A percentile compares a stretch with the other conserved stretches of the same genome.
Conservation (phyloP, 1,140 invertebrate genomes). For the Aphelinus certus region DNA sequence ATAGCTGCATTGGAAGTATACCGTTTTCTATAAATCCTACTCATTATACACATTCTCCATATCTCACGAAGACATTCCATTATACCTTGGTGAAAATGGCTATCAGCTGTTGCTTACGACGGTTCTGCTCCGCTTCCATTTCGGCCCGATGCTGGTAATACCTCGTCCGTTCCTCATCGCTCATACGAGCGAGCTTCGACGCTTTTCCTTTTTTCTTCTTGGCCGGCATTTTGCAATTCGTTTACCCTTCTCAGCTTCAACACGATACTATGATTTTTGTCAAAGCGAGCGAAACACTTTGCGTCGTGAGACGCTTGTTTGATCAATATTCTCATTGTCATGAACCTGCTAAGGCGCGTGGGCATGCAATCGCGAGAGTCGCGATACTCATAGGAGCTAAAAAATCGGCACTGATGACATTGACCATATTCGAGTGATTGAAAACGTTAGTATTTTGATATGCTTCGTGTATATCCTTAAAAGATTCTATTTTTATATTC, state of each 20-base stretch:
- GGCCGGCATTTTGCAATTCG: conserved; percentile 58
- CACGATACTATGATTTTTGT: no score
- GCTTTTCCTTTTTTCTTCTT: conserved; percentile 77
- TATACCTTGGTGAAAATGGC: conserved; percentile 80
- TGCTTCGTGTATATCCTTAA: no score
- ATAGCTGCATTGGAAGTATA: no score
- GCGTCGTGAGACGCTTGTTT: conserved; percentile 14
- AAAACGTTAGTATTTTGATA: no score
- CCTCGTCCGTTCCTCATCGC: conserved; percentile 78
- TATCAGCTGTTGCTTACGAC: conserved; percentile 80
- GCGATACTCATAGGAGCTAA: no score
- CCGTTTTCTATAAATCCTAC: no score
- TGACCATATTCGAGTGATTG: no score
- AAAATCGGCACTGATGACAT: no score
- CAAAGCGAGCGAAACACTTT: conserved; percentile 15
- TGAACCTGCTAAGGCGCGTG: conserved; percentile 15
- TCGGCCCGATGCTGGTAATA: conserved; percentile 83
- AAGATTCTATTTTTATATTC: no score
- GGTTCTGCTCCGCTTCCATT: conserved; percentile 78
- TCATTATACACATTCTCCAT: no score
- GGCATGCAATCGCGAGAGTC: no score
- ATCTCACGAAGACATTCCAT: background rate
- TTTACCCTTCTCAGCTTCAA: no score
- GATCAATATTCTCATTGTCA: conserved; percentile 41
- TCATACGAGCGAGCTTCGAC: conserved; percentile 82